These are phyloP conservation scores for Branchellion lobata DNA, from an alignment of 2,888 invertebrate genomes.

Conservation along the genomic window DNA sequence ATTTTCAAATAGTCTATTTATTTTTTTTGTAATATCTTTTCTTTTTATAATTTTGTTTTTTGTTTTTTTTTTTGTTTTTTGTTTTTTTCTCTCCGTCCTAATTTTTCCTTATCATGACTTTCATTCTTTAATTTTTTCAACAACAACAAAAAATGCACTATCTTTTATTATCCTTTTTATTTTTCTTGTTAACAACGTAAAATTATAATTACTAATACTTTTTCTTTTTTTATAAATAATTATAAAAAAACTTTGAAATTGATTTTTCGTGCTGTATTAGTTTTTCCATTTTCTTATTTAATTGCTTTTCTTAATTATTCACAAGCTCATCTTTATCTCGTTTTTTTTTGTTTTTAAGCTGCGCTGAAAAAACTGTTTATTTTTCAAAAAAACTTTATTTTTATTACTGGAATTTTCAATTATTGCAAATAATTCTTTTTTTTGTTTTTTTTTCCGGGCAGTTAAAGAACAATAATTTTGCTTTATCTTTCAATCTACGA, in stretches of 20 bases:
- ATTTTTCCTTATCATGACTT: too few relatives aligned
- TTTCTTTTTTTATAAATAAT: background rate
- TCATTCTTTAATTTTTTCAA: too few relatives aligned
- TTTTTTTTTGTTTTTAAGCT: background rate
- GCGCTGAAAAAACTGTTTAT: background rate
- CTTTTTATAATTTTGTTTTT: too few relatives aligned
- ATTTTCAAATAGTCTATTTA: too few relatives aligned
- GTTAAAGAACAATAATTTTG: background rate
- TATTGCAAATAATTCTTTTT: background rate
- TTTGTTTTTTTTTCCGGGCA: background rate
- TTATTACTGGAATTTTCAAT: background rate
- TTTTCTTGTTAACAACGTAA: background rate
- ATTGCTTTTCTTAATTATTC: background rate
- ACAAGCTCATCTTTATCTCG: background rate
- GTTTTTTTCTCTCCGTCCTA: too few relatives aligned
- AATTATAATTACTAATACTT: background rate
- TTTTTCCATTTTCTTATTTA: too few relatives aligned
- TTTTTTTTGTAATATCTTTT: too few relatives aligned
- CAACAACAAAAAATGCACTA: background rate
- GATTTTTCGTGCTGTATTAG: too few relatives aligned
- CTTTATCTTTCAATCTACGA: constrained; percentile 4
- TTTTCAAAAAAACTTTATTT: background rate
- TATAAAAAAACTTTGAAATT: too few relatives aligned
- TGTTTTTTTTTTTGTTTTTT: too few relatives aligned
- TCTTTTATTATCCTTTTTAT: background rate